Evolutionary conservation across 2,888 invertebrate species (phyloP).

Genomic region (Hoplodrina ambigua): DNA sequence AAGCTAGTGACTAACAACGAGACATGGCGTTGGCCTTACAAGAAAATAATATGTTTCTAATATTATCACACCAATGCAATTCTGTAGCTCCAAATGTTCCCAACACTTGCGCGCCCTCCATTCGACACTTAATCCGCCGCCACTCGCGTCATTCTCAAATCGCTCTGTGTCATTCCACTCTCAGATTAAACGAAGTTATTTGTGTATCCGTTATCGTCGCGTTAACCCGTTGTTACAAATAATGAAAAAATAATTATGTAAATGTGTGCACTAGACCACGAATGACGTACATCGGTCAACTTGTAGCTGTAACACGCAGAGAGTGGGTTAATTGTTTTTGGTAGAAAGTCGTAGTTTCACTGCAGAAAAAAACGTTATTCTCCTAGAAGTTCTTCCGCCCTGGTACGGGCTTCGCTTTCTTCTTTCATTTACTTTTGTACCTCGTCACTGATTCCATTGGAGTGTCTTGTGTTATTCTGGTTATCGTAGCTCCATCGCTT

Average conservation of each 20-base stretch:
- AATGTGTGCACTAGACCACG: conserved; percentile 63
- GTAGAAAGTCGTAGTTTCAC: conserved; percentile 40
- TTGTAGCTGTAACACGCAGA: conserved; percentile 28
- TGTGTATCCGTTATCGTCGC: conserved; percentile 45
- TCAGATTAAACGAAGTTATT: conserved; percentile 28
- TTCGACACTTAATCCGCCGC: conserved; percentile 1
- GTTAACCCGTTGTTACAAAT: conserved; percentile 39
- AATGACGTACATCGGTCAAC: conserved; percentile 45
- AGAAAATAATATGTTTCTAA: not conserved
- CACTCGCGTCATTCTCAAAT: conserved; percentile 5
- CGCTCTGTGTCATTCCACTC: conserved; percentile 37
- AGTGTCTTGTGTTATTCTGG: no score
- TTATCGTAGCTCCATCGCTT: no score
- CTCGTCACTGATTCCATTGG: no score
- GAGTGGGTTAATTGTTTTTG: conserved; percentile 23
- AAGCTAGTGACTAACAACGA: no score
- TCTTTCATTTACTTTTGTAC: no score
- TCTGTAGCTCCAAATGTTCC: not conserved
- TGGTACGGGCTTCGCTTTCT: not conserved
- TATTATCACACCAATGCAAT: not conserved
- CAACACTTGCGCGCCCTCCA: conserved; percentile 10
- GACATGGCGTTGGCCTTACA: no score
- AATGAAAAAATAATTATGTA: conserved; percentile 55
- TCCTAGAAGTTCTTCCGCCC: not conserved
- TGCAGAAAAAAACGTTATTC: not conserved